Evolutionary conservation across 2,888 invertebrate genomes (phyloP).

Genomic region (Scotopteryx bipunctaria): DNA sequence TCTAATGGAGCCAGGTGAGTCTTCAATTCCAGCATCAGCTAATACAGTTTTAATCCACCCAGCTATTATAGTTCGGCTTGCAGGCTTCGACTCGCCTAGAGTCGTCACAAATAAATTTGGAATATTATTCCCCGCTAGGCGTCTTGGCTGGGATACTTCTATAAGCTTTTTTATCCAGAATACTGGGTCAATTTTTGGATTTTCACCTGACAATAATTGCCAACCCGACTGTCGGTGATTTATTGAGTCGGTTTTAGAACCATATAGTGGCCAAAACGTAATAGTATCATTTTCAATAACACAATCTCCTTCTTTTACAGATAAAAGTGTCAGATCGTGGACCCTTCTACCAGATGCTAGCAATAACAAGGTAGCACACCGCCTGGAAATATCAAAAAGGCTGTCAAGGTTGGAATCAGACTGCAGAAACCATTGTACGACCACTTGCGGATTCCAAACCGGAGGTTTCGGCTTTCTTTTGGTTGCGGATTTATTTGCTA

Average conservation of each 20-base stretch:
- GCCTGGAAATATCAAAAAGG: constrained; percentile 13
- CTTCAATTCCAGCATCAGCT: not conserved
- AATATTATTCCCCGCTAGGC: not conserved
- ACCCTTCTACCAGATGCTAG: constrained; percentile 23
- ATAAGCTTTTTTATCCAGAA: not conserved
- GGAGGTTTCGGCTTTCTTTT: not conserved
- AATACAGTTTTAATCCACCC: constrained; percentile 3
- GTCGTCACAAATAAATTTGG: constrained; percentile 1
- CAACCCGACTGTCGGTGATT: constrained; percentile 2
- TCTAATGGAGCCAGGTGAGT: not conserved
- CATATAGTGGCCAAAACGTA: constrained; percentile 20
- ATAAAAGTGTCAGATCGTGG: constrained; percentile 21
- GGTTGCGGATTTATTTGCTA: not conserved
- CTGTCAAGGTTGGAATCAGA: not conserved
- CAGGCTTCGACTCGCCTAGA: not conserved
- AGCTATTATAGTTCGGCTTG: not conserved
- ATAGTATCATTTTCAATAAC: constrained; percentile 2
- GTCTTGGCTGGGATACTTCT: not conserved
- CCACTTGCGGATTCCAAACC: constrained; percentile 1
- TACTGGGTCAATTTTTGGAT: not conserved
- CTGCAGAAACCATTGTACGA: not conserved
- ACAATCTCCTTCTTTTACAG: constrained; percentile 2
- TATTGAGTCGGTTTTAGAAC: constrained; percentile 12
- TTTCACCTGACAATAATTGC: not conserved
- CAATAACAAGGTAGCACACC: constrained; percentile 13